Conservation (phyloP, 2,113 vertebrate genomes). For the Ramphastos sulfuratus region DNA sequence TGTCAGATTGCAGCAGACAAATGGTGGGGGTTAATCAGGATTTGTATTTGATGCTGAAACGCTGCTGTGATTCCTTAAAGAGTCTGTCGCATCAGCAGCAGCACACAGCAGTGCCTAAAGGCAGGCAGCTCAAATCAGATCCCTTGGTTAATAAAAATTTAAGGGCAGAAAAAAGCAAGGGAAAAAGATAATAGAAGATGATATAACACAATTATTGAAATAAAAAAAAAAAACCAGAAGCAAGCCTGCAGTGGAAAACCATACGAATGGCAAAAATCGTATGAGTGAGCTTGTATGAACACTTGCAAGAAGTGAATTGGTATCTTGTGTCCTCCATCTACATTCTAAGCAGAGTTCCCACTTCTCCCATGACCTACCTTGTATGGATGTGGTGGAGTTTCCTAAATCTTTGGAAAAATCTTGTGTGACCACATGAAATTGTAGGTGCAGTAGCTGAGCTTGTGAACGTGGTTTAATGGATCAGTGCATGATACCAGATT, state of each 20-base stretch:
- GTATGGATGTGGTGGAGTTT: neutral
- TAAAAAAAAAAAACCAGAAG: neutral
- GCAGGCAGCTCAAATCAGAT: slow-evolving; percentile 12
- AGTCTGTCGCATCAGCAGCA: neutral
- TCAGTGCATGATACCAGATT: neutral
- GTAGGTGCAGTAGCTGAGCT: neutral
- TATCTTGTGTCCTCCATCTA: neutral
- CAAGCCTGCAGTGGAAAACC: neutral
- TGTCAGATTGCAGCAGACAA: slow-evolving; percentile 20
- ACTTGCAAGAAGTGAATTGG: neutral
- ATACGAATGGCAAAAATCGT: neutral
- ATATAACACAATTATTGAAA: neutral
- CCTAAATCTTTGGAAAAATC: neutral
- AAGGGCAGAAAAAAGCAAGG: neutral
- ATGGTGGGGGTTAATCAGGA: neutral
- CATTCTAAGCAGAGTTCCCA: neutral
- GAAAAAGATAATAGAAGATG: slow-evolving; percentile 16
- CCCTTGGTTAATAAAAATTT: slow-evolving; percentile 46
- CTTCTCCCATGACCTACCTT: neutral
- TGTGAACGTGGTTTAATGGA: neutral
- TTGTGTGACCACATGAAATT: neutral
- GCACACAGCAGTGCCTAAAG: slow-evolving; percentile 6
- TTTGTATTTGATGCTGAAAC: slow-evolving; percentile 51
- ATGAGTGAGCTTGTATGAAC: neutral
- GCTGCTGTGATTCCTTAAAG: slow-evolving; percentile 21